Evolutionary conservation across 2,113 vertebrate genomes (phyloP).

Genomic region (Salminus brasiliensis): DNA sequence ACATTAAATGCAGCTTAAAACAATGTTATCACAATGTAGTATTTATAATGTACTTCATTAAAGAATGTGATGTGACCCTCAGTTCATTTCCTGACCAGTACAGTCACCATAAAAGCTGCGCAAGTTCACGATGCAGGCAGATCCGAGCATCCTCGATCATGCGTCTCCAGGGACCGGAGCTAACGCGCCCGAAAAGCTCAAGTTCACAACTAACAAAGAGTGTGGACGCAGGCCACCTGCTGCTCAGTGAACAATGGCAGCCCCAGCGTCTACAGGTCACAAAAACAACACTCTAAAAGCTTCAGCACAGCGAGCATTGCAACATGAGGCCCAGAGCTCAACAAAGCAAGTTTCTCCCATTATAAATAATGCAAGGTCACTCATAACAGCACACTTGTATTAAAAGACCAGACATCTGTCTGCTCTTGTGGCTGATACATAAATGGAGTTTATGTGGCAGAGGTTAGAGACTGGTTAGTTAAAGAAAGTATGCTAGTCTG

Average conservation of each 20-base stretch:
- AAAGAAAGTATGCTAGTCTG: not conserved
- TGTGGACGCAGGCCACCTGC: slow-evolving; percentile 76
- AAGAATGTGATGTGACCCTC: not conserved
- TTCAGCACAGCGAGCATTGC: slow-evolving; percentile 46
- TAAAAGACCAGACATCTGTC: slow-evolving; percentile 49
- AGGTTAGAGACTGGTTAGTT: not conserved
- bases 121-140: slow-evolving; percentile 59
- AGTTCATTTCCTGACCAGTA: not conserved
- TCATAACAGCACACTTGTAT: slow-evolving; percentile 64
- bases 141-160: slow-evolving; percentile 66
- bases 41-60: no score
- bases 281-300: slow-evolving; percentile 58
- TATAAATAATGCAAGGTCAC: slow-evolving; percentile 68
- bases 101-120: not conserved
- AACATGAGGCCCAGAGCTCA: slow-evolving; percentile 67
- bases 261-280: slow-evolving; percentile 63
- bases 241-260: slow-evolving; percentile 70
- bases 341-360: slow-evolving; percentile 57
- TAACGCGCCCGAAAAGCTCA: slow-evolving; percentile 74
- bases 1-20: not conserved
- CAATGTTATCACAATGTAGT: not conserved
- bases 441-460: not conserved
- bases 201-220: slow-evolving; percentile 72
- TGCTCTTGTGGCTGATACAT: not conserved
- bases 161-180: slow-evolving; percentile 66